Conservation (phyloP, 1,140 invertebrate species). For the Musca domestica region DNA sequence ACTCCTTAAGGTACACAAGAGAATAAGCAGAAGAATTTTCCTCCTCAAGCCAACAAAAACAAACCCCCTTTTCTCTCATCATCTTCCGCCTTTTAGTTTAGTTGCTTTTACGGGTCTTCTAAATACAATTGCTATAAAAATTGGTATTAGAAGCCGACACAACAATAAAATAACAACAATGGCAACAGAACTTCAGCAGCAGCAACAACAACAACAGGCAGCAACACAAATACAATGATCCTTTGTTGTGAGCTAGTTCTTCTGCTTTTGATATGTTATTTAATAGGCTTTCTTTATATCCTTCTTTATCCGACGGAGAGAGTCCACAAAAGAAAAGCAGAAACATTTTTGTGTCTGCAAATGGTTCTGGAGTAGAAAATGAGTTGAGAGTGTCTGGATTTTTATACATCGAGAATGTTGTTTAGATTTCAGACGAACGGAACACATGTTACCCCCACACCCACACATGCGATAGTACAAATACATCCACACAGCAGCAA, state of each 20-base stretch:
- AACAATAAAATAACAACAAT: too few species aligned
- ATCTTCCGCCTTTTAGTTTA: background rate
- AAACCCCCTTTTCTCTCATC: background rate
- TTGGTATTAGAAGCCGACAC: background rate
- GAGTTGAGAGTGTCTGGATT: background rate
- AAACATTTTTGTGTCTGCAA: background rate
- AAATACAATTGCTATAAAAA: background rate
- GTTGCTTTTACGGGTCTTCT: background rate
- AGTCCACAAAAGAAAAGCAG: background rate
- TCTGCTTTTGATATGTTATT: slow-evolving; percentile 11
- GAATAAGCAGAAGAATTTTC: too few species aligned
- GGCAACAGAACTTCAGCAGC: too few species aligned
- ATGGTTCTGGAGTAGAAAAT: background rate
- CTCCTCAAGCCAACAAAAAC: too few species aligned
- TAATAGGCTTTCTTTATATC: slow-evolving; percentile 2
- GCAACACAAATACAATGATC: background rate
- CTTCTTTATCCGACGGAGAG: background rate
- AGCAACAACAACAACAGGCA: too few species aligned
- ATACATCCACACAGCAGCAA: background rate
- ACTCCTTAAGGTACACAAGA: too few species aligned
- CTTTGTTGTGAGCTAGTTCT: background rate
- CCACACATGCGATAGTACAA: background rate
- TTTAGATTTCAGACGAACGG: too few species aligned
- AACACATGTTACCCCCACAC: background rate
- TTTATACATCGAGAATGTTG: background rate